These are phyloP conservation scores for Lagocephalus sceleratus DNA, from an alignment of 2,797 vertebrate genomes.

Conservation along the genomic window DNA sequence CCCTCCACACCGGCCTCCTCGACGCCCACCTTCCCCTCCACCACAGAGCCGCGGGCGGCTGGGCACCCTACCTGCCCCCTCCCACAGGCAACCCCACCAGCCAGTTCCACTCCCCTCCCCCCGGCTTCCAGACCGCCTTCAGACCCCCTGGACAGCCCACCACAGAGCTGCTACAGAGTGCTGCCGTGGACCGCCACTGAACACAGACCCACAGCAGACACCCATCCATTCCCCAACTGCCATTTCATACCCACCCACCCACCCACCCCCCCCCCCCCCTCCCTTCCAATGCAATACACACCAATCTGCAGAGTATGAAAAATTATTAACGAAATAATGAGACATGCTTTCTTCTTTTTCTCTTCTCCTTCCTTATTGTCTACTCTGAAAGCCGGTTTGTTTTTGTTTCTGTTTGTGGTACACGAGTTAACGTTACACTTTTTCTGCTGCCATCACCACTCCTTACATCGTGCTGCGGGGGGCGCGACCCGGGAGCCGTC, in stretches of 20 bases:
- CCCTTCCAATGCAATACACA: conserved; percentile 60
- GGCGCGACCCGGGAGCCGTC: conserved; percentile 26
- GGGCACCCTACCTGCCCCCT: conserved; percentile 87
- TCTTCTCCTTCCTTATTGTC: conserved; percentile 60
- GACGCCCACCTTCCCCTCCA: conserved; percentile 88
- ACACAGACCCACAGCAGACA: conserved; percentile 76
- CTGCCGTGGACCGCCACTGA: conserved; percentile 97
- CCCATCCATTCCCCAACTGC: conserved; percentile 58
- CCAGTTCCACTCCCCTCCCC: conserved; percentile 94
- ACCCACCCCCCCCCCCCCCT: background rate
- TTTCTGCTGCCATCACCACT: conserved; percentile 62
- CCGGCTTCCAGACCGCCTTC: conserved; percentile 98
- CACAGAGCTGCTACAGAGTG: conserved; percentile 99
- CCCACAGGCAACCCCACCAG: conserved; percentile 88
- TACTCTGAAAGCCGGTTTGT: conserved; percentile 58
- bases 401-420: conserved; percentile 67
- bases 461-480: conserved; percentile 56
- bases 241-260: conserved; percentile 59
- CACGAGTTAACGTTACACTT: conserved; percentile 51
- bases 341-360: conserved; percentile 75
- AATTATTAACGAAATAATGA: conserved; percentile 79
- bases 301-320: conserved; percentile 77
- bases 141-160: conserved; percentile 95
- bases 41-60: conserved; percentile 94
- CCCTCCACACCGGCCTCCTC: conserved; percentile 80